phyloP scores from a whole-genome alignment of 1,140 invertebrate genomes.

The Aphaenogaster floridana region DNA sequence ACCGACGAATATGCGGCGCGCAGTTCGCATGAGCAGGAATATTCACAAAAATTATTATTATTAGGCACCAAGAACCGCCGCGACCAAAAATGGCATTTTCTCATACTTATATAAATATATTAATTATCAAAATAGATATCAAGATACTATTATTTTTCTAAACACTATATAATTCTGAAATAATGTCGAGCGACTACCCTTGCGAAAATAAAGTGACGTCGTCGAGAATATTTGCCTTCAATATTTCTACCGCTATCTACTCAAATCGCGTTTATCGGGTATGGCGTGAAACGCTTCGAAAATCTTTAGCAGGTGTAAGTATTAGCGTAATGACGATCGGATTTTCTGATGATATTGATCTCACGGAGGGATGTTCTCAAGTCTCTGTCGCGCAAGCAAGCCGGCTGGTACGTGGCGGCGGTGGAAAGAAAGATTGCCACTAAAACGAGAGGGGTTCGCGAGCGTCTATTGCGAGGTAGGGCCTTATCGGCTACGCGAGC shows the following conservation, averaged over 20 bases:
- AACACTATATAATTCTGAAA: neutral
- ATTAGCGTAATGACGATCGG: slow-evolving; percentile 69
- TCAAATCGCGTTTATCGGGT: slow-evolving; percentile 5
- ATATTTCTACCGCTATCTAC: neutral
- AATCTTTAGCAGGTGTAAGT: slow-evolving; percentile 29
- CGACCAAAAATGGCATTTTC: too few species aligned
- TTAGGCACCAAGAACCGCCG: too few species aligned
- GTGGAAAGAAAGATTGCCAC: slow-evolving; percentile 73
- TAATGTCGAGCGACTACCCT: neutral
- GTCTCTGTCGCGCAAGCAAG: slow-evolving; percentile 55
- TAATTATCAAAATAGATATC: neutral
- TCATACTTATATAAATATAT: too few species aligned
- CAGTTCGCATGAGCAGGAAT: too few species aligned
- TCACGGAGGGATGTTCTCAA: slow-evolving; percentile 47
- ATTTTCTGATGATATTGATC: slow-evolving; percentile 74
- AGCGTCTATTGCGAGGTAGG: slow-evolving; percentile 71
- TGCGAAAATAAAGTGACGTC: neutral
- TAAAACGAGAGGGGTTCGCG: slow-evolving; percentile 47
- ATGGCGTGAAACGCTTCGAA: slow-evolving; percentile 11
- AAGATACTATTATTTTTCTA: neutral
- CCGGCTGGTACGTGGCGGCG: slow-evolving; percentile 31
- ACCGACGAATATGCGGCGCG: too few species aligned
- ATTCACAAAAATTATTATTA: too few species aligned
- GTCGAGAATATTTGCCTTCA: neutral
- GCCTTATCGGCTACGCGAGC: slow-evolving; percentile 81